Conservation (phyloP, 2,113 vertebrate species). For the Mugil cephalus region DNA sequence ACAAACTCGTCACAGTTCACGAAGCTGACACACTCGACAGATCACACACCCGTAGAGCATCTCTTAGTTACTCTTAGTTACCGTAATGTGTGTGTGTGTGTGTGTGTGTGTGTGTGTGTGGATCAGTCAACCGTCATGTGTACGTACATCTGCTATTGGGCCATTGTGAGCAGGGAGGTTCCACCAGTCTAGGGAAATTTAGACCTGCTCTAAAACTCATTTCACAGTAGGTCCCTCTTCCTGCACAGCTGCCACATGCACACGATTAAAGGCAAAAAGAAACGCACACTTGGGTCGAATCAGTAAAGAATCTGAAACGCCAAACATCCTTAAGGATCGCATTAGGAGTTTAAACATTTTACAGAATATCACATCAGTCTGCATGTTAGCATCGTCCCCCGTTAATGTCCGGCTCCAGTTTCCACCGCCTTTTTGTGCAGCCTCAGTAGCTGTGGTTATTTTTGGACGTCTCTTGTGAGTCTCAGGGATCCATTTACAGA, state of each 20-base stretch:
- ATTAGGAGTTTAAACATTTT: slow-evolving; percentile 10
- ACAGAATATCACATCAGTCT: slow-evolving; percentile 25
- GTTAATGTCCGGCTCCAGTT: slow-evolving; percentile 30
- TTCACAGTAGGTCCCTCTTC: slow-evolving; percentile 55
- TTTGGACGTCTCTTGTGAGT: slow-evolving; percentile 57
- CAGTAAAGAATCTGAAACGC: slow-evolving; percentile 11
- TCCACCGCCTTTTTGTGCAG: slow-evolving; percentile 34
- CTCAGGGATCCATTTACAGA: slow-evolving; percentile 65
- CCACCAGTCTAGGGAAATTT: slow-evolving; percentile 11
- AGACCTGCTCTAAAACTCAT: slow-evolving; percentile 35
- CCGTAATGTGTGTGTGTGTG: slow-evolving; percentile 30
- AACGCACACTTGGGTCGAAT: slow-evolving; percentile 16
- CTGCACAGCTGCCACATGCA: slow-evolving; percentile 24
- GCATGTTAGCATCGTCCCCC: background rate
- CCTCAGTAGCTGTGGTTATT: slow-evolving; percentile 53
- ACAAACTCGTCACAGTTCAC: background rate
- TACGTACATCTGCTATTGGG: slow-evolving; percentile 36
- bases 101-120: slow-evolving; percentile 9
- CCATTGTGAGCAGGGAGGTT: background rate
- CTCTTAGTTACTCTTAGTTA: slow-evolving; percentile 13
- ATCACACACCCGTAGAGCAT: background rate
- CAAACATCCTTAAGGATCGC: background rate
- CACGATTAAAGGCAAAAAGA: slow-evolving; percentile 56
- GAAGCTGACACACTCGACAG: slow-evolving; percentile 6
- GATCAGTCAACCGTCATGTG: slow-evolving; percentile 37